These are phyloP conservation scores for Nothura maculosa DNA, from an alignment of 2,797 vertebrate species.

Conservation along the genomic window DNA sequence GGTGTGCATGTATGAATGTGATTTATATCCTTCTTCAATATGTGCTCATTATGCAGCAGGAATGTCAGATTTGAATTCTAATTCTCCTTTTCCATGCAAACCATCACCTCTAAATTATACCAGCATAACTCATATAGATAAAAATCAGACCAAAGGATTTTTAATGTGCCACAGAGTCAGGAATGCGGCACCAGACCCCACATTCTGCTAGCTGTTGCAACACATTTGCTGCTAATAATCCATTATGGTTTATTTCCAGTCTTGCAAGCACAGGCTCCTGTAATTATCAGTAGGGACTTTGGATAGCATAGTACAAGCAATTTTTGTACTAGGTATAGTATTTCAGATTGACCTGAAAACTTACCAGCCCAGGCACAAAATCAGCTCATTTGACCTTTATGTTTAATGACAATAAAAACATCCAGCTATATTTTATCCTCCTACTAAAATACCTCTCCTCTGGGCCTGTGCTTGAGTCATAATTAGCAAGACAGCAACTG, in stretches of 20 bases:
- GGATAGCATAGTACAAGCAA: neutral
- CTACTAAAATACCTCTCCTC: neutral
- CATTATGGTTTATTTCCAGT: neutral
- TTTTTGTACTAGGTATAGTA: neutral
- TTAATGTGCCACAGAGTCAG: neutral
- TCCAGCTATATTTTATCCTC: neutral
- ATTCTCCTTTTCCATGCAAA: neutral
- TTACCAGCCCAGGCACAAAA: constrained; percentile 24
- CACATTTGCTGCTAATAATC: neutral
- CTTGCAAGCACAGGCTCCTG: neutral
- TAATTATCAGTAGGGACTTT: neutral
- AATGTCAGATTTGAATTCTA: neutral
- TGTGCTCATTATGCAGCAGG: rapidly evolving
- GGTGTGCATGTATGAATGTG: rapidly evolving
- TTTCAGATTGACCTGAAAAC: constrained; percentile 39
- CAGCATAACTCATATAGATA: neutral
- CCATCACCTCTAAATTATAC: neutral
- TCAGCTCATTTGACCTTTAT: constrained; percentile 8
- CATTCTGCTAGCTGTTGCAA: neutral
- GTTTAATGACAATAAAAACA: neutral
- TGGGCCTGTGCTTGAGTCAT: neutral
- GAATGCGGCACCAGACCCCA: neutral
- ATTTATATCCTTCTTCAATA: neutral
- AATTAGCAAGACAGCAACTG: neutral
- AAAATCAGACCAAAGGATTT: neutral